phyloP scores from a whole-genome alignment of 2,888 invertebrate genomes.

The Leptinotarsa haldemani region DNA sequence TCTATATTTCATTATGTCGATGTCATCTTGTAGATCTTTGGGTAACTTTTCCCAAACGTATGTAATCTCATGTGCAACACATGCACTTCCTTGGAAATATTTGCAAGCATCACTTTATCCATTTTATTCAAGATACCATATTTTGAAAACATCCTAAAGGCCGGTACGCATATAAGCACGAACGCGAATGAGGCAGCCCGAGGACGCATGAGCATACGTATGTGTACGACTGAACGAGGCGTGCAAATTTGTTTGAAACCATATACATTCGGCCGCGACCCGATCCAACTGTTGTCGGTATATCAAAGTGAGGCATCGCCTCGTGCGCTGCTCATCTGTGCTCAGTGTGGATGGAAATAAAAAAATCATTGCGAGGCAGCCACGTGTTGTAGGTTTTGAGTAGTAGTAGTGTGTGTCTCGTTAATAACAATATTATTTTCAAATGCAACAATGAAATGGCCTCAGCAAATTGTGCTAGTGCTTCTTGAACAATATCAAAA shows the following conservation, averaged over 20 bases:
- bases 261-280: background rate
- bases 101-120: too few relatives aligned
- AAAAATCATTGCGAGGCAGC: constrained; percentile 21
- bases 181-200: constrained; percentile 31
- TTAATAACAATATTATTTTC: constrained; percentile 12
- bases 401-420: constrained; percentile 22
- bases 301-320: constrained; percentile 29
- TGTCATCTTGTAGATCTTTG: too few relatives aligned
- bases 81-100: too few relatives aligned
- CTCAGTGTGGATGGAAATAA: constrained; percentile 33
- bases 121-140: too few relatives aligned
- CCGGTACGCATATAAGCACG: constrained; percentile 28
- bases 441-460: constrained; percentile 24
- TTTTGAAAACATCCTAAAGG: too few relatives aligned
- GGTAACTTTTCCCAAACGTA: too few relatives aligned
- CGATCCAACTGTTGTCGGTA: constrained; percentile 31
- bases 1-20: too few relatives aligned
- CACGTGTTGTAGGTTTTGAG: constrained; percentile 26
- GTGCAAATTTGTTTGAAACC: constrained; percentile 11
- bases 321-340: constrained; percentile 23
- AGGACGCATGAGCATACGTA: constrained; percentile 29
- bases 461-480: constrained; percentile 12
- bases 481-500: constrained; percentile 21
- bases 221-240: constrained; percentile 29
- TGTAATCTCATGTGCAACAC: too few relatives aligned